Percentiles rank a stretch among this genome's conserved stretches.
Evolutionary conservation across 2,113 vertebrate genomes (phyloP).

Genomic region (Tauraco erythrolophus): DNA sequence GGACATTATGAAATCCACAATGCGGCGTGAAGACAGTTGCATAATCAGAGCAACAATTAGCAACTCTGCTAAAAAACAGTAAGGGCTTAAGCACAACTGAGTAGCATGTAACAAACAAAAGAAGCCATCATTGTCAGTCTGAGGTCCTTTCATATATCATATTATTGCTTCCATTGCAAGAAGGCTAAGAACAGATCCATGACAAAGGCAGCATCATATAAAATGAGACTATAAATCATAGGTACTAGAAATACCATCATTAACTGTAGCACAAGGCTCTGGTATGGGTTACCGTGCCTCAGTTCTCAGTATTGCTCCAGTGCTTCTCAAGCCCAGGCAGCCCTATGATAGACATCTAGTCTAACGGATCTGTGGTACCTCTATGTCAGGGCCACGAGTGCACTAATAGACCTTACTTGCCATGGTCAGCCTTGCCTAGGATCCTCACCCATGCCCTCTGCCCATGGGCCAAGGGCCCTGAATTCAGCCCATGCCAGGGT

Average conservation of each 20-base stretch:
- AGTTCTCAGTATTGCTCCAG: background rate
- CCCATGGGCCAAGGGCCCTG: fast-evolving
- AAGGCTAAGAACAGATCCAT: background rate
- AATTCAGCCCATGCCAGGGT: background rate
- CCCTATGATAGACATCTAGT: fast-evolving
- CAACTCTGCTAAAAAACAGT: background rate
- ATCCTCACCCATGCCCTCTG: fast-evolving
- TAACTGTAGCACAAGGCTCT: background rate
- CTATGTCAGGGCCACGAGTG: fast-evolving
- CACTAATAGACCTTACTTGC: background rate
- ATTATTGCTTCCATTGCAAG: background rate
- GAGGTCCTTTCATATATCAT: background rate
- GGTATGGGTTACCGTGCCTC: fast-evolving
- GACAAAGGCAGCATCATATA: background rate
- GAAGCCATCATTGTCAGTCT: background rate
- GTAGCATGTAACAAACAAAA: background rate
- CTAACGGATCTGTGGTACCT: background rate
- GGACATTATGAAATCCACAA: slow-evolving; percentile 43
- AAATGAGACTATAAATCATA: background rate
- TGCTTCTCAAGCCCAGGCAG: background rate
- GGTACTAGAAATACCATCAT: background rate
- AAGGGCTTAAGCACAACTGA: background rate
- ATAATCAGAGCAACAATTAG: slow-evolving; percentile 26
- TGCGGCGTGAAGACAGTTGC: slow-evolving; percentile 6
- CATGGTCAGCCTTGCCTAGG: background rate